These are phyloP conservation scores for Geotria australis DNA, from an alignment of 2,797 vertebrate genomes.

Conservation along the genomic window DNA sequence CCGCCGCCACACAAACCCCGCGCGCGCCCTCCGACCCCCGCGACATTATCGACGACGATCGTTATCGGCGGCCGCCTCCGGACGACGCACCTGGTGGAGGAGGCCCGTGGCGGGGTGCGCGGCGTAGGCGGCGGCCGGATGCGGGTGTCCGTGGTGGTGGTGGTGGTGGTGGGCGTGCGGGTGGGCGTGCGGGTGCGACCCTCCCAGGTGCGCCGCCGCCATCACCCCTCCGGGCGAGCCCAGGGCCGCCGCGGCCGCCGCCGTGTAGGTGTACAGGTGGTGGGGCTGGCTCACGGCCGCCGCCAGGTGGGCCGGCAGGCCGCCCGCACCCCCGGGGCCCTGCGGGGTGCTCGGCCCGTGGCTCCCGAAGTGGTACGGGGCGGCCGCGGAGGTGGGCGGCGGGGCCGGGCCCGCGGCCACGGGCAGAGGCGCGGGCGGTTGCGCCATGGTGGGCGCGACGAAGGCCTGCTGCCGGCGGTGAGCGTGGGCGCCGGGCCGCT, in stretches of 20 bases:
- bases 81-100: constrained; percentile 59
- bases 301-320: constrained; percentile 41
- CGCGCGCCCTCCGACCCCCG: too few species aligned
- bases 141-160: constrained; percentile 57
- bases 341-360: constrained; percentile 50
- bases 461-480: constrained; percentile 79
- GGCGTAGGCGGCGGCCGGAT: constrained; percentile 5
- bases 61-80: too few species aligned
- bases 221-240: constrained; percentile 38
- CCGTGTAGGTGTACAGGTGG: constrained; percentile 79
- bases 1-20: too few species aligned
- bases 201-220: constrained; percentile 70
- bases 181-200: constrained; percentile 55
- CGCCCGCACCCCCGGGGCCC: constrained; percentile 49
- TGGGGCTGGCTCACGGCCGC: constrained; percentile 33
- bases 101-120: constrained; percentile 22
- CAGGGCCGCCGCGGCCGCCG: constrained; percentile 41
- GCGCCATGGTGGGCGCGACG: constrained; percentile 29
- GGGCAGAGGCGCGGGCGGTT: neutral
- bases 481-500: constrained; percentile 23
- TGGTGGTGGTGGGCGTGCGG: constrained; percentile 50
- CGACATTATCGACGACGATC: too few species aligned
- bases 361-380: constrained; percentile 76
- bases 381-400: constrained; percentile 39
- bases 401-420: neutral